A percentile compares a stretch with the other conserved stretches of the same genome.
phyloP scores from a whole-genome alignment of 2,113 vertebrate genomes.

The Prietella phreatophila region DNA sequence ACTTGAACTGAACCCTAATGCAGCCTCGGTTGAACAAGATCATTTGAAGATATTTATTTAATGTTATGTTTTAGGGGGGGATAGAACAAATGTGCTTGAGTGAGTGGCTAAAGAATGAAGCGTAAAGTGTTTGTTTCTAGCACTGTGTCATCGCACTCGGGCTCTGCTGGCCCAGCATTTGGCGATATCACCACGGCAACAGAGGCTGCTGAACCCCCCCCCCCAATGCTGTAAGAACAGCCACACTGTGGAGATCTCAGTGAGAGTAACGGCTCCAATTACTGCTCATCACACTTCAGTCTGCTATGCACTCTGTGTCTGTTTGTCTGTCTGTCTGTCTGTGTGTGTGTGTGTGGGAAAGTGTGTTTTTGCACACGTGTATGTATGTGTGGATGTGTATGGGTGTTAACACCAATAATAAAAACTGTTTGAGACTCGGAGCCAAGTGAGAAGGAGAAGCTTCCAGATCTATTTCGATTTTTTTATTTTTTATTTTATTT shows the following conservation, averaged over 20 bases:
- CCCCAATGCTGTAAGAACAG: constrained; percentile 54
- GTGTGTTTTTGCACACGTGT: constrained; percentile 25
- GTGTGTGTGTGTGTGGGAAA: constrained; percentile 30
- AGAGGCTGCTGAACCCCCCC: constrained; percentile 58
- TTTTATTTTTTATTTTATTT: not conserved
- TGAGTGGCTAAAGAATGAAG: not conserved
- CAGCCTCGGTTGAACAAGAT: constrained; percentile 33
- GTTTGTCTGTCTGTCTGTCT: constrained; percentile 2
- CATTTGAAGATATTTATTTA: constrained; percentile 13
- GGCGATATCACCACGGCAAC: constrained; percentile 63
- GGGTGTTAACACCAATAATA: constrained; percentile 39
- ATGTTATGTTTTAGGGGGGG: not conserved
- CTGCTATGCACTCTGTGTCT: constrained; percentile 69
- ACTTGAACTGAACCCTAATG: not conserved
- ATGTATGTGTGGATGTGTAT: constrained; percentile 35
- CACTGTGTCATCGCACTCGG: constrained; percentile 19
- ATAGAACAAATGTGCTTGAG: constrained; percentile 39
- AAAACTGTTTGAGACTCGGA: constrained; percentile 48
- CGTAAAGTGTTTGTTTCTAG: not conserved
- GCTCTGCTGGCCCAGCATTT: constrained; percentile 50
- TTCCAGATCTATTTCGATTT: constrained; percentile 59
- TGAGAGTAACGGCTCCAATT: constrained; percentile 51
- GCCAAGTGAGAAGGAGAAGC: constrained; percentile 53
- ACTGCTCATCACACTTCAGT: constrained; percentile 61
- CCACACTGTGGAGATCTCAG: constrained; percentile 49